Percentiles rank a stretch among this genome's conserved stretches.
phyloP scores from a whole-genome alignment of 2,888 invertebrate genomes.

The Andrena chrysosceles region DNA sequence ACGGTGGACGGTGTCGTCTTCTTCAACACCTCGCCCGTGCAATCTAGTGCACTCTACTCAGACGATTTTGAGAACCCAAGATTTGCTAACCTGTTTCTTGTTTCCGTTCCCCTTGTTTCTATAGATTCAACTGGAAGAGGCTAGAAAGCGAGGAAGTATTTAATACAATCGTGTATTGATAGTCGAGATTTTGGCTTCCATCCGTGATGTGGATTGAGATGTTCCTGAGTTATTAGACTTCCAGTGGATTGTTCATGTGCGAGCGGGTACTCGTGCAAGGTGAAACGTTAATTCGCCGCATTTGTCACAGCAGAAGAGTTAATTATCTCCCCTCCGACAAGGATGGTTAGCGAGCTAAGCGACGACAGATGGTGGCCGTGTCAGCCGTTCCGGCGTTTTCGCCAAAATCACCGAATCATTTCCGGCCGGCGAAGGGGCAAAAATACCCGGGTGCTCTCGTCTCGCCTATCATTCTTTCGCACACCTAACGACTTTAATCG shows the following conservation, averaged over 20 bases:
- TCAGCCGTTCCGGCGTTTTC: constrained; percentile 35
- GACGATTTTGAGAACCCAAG: background rate
- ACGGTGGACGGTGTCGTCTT: constrained; percentile 1
- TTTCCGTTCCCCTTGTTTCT: too few relatives aligned
- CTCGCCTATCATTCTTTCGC: constrained; percentile 54
- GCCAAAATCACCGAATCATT: constrained; percentile 58
- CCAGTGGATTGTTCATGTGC: background rate
- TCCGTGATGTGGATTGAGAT: background rate
- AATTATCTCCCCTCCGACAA: constrained; percentile 20
- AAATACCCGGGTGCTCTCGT: constrained; percentile 54
- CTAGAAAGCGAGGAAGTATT: too few relatives aligned
- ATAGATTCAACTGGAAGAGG: too few relatives aligned
- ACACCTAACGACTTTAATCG: constrained; percentile 57
- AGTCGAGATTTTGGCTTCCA: background rate
- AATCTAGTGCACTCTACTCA: background rate
- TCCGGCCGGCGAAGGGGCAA: constrained; percentile 45
- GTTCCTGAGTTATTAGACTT: background rate
- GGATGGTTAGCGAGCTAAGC: background rate
- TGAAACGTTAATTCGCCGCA: constrained; percentile 2
- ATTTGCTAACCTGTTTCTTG: background rate
- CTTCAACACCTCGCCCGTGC: background rate
- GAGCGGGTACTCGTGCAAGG: background rate
- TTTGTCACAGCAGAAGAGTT: constrained; percentile 20
- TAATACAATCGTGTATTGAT: too few relatives aligned
- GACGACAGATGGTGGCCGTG: constrained; percentile 55